Evolutionary conservation across 53 echinoderm and acorn worm species (phyloP), one percentile per base, ranked within the genome.

Genomic region (Holothuria leucospilota): DNA sequence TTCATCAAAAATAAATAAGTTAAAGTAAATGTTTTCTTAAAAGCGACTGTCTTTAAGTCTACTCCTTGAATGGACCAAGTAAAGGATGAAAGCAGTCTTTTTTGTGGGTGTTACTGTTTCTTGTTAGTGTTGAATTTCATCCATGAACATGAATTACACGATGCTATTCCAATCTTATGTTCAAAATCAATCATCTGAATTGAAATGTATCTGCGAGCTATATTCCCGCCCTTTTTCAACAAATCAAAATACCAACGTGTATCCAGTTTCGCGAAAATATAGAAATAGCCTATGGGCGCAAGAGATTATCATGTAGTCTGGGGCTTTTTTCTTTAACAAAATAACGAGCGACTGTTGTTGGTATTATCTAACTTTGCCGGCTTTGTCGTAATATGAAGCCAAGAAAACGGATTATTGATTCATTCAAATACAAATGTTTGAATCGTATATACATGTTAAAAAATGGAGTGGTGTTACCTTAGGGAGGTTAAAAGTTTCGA

Each of bases 401-500:
- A 51, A 75, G 75, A 42, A 75, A 51, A 75, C 75, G 51, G 52
- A 75, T 75, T 75, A 75, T 75, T 75, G 75, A 75, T 75, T 75
- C 75, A 18, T 51, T 49, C 25, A 49, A 75, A 75, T 49, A 52
- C 75, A 75, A 75, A 75, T 75, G 75, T 75, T 75, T 75, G 75
- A 75, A 75, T 75, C 75, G 75, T 75, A 49, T 51, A 42, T 75
- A 49, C 52, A 75, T 52, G 27, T 75, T 51, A 51, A 75, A 75
- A 75, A 9, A 7, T 49, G 75, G 51, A 49, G 49, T 75, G 51
- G 24, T 75, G 34, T 75, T 51, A 52, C 75, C 51, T 27, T 49
- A 75, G 75, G 75, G 75, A 75, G 75, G 75, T 75, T 75, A 75
- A 75, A 75, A 75, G 75, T 75, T 75, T 75, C 75, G 75, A 75